Evolutionary conservation across 2,113 vertebrate genomes (phyloP).

Genomic region (Dendrocopos noguchii): DNA sequence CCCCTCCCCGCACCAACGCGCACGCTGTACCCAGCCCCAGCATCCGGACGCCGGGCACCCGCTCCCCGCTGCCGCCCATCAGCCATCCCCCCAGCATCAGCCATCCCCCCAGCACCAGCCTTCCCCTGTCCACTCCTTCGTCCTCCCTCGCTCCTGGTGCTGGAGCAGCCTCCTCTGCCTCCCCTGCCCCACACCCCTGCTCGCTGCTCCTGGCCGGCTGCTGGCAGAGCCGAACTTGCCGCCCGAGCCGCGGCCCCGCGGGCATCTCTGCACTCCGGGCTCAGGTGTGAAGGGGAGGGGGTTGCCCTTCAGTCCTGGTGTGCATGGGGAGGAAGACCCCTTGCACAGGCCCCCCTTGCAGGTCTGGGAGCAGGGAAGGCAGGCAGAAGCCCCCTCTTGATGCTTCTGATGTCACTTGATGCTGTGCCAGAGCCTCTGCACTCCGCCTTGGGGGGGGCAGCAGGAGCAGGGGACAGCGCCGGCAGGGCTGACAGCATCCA

Average conservation of each 20-base stretch:
- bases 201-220: accelerated
- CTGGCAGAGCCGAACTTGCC: background rate
- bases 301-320: background rate
- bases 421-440: background rate
- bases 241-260: accelerated
- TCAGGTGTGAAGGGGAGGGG: background rate
- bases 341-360: background rate
- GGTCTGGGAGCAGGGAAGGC: background rate
- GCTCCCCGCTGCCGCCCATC: accelerated
- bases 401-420: accelerated
- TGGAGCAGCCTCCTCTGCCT: accelerated
- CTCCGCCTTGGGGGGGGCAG: background rate
- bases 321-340: background rate
- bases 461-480: background rate
- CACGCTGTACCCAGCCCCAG: background rate
- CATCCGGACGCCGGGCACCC: background rate
- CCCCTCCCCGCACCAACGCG: background rate
- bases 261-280: background rate
- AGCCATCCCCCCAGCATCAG: no score
- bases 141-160: background rate
- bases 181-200: accelerated
- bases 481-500: background rate
- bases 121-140: accelerated
- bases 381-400: accelerated
- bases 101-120: background rate